These are phyloP conservation scores for Onthophagus taurus DNA, from an alignment of 1,140 invertebrate species.

Conservation along the genomic window DNA sequence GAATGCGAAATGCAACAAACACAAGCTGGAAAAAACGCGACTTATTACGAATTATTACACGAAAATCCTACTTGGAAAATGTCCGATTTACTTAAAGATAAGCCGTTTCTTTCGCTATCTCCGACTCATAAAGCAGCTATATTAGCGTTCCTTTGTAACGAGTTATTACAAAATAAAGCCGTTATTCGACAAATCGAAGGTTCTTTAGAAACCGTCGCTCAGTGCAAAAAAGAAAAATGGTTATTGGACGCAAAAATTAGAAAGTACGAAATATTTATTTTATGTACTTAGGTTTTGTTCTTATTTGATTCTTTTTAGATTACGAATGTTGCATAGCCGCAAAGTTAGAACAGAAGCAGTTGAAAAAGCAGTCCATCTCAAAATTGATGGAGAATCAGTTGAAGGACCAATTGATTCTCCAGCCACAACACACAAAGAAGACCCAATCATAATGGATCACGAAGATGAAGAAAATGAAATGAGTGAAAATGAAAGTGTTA, in stretches of 20 bases:
- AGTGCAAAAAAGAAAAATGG: constrained; percentile 70
- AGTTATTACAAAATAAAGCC: constrained; percentile 84
- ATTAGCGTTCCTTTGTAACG: constrained; percentile 85
- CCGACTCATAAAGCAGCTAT: constrained; percentile 80
- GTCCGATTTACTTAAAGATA: constrained; percentile 56
- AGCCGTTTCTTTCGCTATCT: constrained; percentile 77
- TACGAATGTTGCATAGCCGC: constrained; percentile 62
- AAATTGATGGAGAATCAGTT: constrained; percentile 24
- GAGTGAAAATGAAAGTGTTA: constrained; percentile 79
- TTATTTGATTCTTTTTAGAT: constrained; percentile 36
- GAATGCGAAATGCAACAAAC: constrained; percentile 51
- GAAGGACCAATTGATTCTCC: constrained; percentile 30
- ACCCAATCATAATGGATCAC: too few species aligned
- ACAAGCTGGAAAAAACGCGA: constrained; percentile 58
- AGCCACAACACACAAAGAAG: constrained; percentile 41
- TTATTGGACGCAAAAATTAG: constrained; percentile 79
- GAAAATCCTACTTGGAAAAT: constrained; percentile 65
- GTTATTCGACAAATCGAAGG: constrained; percentile 72
- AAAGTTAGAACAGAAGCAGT: constrained; percentile 65
- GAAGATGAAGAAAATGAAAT: constrained; percentile 55
- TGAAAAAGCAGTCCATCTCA: constrained; percentile 43
- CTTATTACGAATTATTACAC: constrained; percentile 67
- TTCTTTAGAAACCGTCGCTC: constrained; percentile 63
- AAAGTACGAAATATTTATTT: constrained; percentile 52
- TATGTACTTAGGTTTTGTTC: constrained; percentile 7